These are phyloP conservation scores for Chloropsis cyanopogon DNA, from an alignment of 2,113 vertebrate species.

Conservation along the genomic window DNA sequence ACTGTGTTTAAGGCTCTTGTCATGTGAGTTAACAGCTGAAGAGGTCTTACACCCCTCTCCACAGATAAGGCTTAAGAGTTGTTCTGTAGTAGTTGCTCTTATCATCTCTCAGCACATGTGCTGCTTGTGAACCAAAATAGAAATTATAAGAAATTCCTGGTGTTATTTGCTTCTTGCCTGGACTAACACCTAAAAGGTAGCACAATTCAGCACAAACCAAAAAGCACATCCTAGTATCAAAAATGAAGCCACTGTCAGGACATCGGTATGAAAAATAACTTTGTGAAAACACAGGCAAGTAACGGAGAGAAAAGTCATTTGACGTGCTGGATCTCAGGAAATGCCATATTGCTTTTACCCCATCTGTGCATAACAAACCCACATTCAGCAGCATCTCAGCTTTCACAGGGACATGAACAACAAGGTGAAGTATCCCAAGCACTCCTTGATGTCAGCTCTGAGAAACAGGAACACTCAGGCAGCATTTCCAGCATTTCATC, in stretches of 20 bases:
- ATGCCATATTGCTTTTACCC: background rate
- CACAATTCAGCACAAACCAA: background rate
- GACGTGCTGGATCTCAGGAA: background rate
- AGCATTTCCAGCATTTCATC: background rate
- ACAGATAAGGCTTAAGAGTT: conserved; percentile 14
- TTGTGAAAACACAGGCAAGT: background rate
- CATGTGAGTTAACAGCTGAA: background rate
- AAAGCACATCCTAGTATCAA: background rate
- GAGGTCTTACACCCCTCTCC: background rate
- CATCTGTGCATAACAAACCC: background rate
- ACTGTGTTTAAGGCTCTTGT: background rate
- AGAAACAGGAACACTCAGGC: background rate
- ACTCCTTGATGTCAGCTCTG: background rate
- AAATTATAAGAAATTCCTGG: background rate
- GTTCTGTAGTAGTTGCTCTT: background rate
- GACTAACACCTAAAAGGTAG: background rate
- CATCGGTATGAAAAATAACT: background rate
- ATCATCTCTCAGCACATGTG: conserved; percentile 17
- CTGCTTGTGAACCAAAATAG: background rate
- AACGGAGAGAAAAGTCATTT: background rate
- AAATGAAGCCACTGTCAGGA: background rate
- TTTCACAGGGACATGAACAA: background rate
- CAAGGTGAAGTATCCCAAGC: background rate
- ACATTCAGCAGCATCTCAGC: background rate
- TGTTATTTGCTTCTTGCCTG: background rate